Conservation (phyloP, 2,888 invertebrate species). For the Nowickia ferox region DNA sequence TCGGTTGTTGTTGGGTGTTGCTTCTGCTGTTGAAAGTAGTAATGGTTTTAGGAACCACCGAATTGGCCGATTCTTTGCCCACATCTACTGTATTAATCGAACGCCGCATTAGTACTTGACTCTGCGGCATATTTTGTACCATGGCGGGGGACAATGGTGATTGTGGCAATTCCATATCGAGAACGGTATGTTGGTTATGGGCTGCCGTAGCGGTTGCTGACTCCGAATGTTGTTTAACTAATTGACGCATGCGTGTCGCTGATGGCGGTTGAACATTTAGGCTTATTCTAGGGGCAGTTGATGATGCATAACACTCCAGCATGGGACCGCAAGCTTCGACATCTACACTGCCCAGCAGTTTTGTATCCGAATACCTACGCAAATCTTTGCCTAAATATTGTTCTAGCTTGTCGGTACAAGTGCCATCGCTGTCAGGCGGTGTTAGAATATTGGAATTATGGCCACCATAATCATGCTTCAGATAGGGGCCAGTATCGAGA, state of each 20-base stretch:
- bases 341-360: constrained; percentile 78
- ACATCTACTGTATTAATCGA: constrained; percentile 79
- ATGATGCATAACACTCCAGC: constrained; percentile 58
- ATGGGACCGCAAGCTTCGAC: constrained; percentile 72
- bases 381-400: constrained; percentile 79
- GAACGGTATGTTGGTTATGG: constrained; percentile 73
- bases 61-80: constrained; percentile 39
- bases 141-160: constrained; percentile 78
- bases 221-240: constrained; percentile 77
- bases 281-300: constrained; percentile 52
- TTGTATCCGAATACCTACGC: constrained; percentile 83
- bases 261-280: constrained; percentile 53
- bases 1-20: constrained; percentile 70
- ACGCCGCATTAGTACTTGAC: constrained; percentile 76
- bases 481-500: constrained; percentile 68
- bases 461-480: constrained; percentile 70
- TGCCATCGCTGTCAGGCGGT: constrained; percentile 76
- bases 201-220: constrained; percentile 79
- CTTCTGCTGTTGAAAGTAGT: constrained; percentile 54
- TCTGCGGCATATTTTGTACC: constrained; percentile 73
- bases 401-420: constrained; percentile 74
- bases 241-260: constrained; percentile 74
- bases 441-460: constrained; percentile 81
- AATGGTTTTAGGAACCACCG: constrained; percentile 49
- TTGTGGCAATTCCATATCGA: constrained; percentile 79